These are phyloP conservation scores for Onychomys torridus DNA, from an alignment of 2,797 vertebrate species.

Conservation along the genomic window DNA sequence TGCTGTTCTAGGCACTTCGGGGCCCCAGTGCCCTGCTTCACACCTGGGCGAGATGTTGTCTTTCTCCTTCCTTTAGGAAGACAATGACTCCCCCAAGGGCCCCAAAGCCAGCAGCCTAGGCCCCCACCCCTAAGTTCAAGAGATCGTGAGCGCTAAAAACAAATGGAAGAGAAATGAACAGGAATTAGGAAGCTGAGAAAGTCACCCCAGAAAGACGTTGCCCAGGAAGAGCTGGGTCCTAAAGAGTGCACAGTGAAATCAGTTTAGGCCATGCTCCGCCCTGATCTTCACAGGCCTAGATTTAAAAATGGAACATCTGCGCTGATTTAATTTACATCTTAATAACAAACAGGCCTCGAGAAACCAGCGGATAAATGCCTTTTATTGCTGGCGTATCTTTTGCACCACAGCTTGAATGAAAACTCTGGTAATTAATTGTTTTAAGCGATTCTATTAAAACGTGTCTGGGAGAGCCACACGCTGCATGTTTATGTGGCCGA, in stretches of 20 bases:
- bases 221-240: constrained; percentile 81
- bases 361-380: constrained; percentile 98
- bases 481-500: constrained; percentile 91
- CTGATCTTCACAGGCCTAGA: constrained; percentile 95
- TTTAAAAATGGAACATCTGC: constrained; percentile 99
- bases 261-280: constrained; percentile 91
- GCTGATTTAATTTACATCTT: constrained; percentile 99
- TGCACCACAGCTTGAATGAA: constrained; percentile 94
- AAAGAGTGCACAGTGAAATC: constrained; percentile 97
- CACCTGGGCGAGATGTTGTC: background rate
- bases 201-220: constrained; percentile 88
- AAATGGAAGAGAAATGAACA: constrained; percentile 87
- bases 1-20: constrained; percentile 4
- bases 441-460: constrained; percentile 99
- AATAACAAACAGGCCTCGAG: constrained; percentile 99
- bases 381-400: constrained; percentile 98
- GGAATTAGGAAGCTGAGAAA: constrained; percentile 82
- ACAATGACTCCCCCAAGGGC: background rate
- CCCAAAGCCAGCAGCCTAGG: background rate
- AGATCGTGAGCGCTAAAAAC: constrained; percentile 54
- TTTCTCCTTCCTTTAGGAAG: background rate
- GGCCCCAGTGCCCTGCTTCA: background rate
- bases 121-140: background rate
- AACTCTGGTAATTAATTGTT: constrained; percentile 99
- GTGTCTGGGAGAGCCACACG: constrained; percentile 93